Base-by-base conservation (phyloP, 2,113 vertebrate species). In the Phasianus colchicus region DNA sequence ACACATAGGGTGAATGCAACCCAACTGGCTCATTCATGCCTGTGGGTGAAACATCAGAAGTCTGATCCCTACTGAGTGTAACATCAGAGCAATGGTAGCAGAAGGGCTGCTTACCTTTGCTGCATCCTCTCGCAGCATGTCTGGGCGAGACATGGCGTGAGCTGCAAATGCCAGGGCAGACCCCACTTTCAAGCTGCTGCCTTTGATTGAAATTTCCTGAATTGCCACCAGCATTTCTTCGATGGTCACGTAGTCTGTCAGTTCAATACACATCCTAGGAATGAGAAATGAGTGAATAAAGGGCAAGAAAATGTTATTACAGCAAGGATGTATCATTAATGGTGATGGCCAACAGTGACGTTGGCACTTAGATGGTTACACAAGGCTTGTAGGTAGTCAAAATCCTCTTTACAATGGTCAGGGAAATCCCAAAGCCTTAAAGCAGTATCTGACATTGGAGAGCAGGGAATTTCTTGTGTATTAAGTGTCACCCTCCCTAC, bases 191-290 rank as follows among this genome's bases (percentile, higher is more conserved):
- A 98, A 98, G 95, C 92, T 96, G 50, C 98, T 95, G 5, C 98
- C 98, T 42, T 98, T 88, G 38, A 95, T 97, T 10, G 94, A 96
- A 45, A 99, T 95, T 42, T 97, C 97, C 92, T 96, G 97, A 83
- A 98, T 57, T 11, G 98, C 98, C 65, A 95, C 94, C 82, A 98
- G 94, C 42, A 95, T 96, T 60, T 98, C 98, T n/a, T 97, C 80
- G 4, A 97, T 32, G 34, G 97, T 97, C 84, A 78, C 89, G 6
- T 98, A 98, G 95, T 99, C 99, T 0, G 98, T 98, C 97, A 99
- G 93, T 77, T 98, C 98, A 7, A 98, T 98, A 0, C 83, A 97
- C 98, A 98, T 98, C 96, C 99, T 99, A 95, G 73, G 16, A 85
- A 71, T 43, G 75, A 32, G 71, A 74, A 72, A 72, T 18, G 8